phyloP scores from a whole-genome alignment of 2,888 invertebrate species.

The Chydorus sphaericus region DNA sequence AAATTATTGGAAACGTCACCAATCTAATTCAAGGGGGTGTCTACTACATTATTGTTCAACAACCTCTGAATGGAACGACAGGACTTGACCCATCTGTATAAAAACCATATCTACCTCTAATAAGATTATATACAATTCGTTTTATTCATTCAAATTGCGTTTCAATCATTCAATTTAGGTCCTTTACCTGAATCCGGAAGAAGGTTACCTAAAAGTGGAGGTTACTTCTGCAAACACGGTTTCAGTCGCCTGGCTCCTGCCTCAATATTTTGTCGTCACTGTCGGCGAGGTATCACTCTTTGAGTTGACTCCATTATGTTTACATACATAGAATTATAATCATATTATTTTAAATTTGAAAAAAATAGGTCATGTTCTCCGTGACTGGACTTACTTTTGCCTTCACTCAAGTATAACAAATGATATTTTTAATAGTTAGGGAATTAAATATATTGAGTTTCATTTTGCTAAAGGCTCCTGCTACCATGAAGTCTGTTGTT shows the following conservation, averaged over 20 bases:
- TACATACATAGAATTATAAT: too few species aligned
- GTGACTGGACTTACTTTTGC: conserved; percentile 92
- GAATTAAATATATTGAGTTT: not conserved
- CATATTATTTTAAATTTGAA: too few species aligned
- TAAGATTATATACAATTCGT: not conserved
- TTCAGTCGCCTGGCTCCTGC: conserved; percentile 71
- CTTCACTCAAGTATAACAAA: conserved; percentile 56
- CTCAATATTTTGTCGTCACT: conserved; percentile 88
- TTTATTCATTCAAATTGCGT: not conserved
- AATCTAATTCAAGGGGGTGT: conserved; percentile 5
- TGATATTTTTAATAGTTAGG: too few species aligned
- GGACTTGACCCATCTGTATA: not conserved
- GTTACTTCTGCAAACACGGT: conserved; percentile 55
- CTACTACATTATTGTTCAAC: not conserved
- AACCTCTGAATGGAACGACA: conserved; percentile 7
- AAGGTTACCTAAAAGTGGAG: too few species aligned
- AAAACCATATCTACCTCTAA: not conserved
- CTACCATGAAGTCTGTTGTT: conserved; percentile 84
- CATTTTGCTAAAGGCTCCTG: conserved; percentile 59
- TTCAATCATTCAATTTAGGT: not conserved
- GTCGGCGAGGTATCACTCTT: too few species aligned
- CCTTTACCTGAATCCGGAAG: too few species aligned
- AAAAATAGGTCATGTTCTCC: conserved; percentile 92
- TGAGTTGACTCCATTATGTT: too few species aligned
- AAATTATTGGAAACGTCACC: not conserved